These are phyloP conservation scores for Macrophya annulata DNA, from an alignment of 2,888 invertebrate genomes.

Conservation along the genomic window DNA sequence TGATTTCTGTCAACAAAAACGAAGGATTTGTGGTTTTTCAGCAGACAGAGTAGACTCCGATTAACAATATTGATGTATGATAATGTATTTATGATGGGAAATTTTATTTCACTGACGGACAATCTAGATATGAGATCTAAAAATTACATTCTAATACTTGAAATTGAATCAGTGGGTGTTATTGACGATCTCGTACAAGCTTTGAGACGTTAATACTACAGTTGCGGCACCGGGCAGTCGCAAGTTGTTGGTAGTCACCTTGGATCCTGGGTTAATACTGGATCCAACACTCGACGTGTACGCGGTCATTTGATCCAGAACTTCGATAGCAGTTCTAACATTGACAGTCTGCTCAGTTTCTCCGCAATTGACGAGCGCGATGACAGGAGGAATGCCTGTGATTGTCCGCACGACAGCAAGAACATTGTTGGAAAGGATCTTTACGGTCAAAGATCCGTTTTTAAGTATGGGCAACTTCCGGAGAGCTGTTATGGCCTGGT, in stretches of 20 bases:
- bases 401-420: constrained; percentile 67
- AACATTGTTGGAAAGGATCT: constrained; percentile 62
- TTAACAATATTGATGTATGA: background rate
- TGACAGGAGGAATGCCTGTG: constrained; percentile 58
- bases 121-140: background rate
- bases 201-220: constrained; percentile 62
- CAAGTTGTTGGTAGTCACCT: constrained; percentile 59
- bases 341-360: constrained; percentile 62
- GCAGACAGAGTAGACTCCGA: background rate
- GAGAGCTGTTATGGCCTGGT: constrained; percentile 81
- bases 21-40: background rate
- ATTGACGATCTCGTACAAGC: constrained; percentile 25
- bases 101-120: background rate
- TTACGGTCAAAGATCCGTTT: constrained; percentile 77
- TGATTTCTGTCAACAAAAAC: background rate
- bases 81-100: background rate
- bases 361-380: constrained; percentile 69
- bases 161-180: background rate
- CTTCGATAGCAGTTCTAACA: constrained; percentile 65
- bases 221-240: constrained; percentile 68
- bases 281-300: constrained; percentile 67
- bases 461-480: constrained; percentile 80
- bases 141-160: background rate
- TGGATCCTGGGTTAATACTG: constrained; percentile 54
- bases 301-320: constrained; percentile 66